A percentile compares a stretch with the other conserved stretches of the same genome.
Evolutionary conservation across 2,888 invertebrate species (phyloP).

Genomic region (Opisthograptis luteolata): DNA sequence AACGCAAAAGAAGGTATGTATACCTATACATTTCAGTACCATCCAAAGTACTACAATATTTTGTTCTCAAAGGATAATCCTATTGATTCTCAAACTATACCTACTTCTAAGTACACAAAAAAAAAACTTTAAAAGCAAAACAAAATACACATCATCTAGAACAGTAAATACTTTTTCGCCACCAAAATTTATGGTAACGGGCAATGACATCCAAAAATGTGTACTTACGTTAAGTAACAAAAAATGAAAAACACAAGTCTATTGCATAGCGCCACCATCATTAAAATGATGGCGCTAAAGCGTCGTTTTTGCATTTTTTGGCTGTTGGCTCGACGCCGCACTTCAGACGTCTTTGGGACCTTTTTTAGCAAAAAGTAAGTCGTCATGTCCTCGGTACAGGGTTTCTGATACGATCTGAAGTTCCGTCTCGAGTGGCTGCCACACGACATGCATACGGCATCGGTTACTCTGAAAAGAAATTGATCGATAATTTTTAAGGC

Average conservation of each 20-base stretch:
- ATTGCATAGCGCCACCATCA: conserved; percentile 43
- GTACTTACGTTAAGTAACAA: conserved; percentile 30
- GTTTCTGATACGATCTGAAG: conserved; percentile 65
- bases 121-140: too few relatives aligned
- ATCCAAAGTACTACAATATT: too few relatives aligned
- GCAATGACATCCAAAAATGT: conserved; percentile 12
- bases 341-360: conserved; percentile 72
- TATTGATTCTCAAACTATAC: too few relatives aligned
- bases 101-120: too few relatives aligned
- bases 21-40: too few relatives aligned
- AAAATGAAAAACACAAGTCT: conserved; percentile 38
- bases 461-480: conserved; percentile 40
- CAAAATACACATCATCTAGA: not conserved
- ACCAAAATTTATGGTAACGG: conserved; percentile 1
- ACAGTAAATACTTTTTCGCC: not conserved
- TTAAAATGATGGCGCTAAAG: conserved; percentile 54
- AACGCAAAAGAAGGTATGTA: too few relatives aligned
- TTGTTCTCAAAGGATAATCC: too few relatives aligned
- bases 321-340: conserved; percentile 50
- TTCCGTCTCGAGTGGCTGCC: conserved; percentile 65
- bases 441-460: conserved; percentile 55
- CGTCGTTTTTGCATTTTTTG: conserved; percentile 66
- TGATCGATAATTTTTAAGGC: conserved; percentile 35
- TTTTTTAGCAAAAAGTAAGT: conserved; percentile 68
- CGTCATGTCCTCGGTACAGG: conserved; percentile 63